A percentile compares a stretch with the other conserved stretches of the same genome.
Conservation (phyloP, 92 coral and sea anemone species). For the Hydrozoanthus gracilis region DNA sequence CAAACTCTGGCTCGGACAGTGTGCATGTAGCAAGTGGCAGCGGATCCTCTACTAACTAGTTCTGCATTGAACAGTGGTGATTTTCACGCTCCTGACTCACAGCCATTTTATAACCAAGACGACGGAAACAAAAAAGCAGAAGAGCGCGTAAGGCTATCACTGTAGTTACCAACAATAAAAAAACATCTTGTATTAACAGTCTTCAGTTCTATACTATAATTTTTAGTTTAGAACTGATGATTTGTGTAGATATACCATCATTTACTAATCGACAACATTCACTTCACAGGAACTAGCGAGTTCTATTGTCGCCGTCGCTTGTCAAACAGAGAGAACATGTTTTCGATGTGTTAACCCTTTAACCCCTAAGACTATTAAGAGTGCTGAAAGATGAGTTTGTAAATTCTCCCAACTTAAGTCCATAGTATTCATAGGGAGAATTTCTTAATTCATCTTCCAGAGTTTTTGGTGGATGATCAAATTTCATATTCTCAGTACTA, state of each 20-base stretch:
- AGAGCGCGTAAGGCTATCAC: not conserved
- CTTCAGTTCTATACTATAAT: not conserved
- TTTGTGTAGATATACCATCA: not conserved
- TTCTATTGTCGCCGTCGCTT: not conserved
- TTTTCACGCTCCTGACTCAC: not conserved
- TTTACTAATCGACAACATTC: not conserved
- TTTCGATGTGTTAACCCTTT: not conserved
- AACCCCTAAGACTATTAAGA: no score
- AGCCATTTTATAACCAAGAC: no score
- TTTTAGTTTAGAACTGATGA: no score
- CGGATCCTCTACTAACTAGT: not conserved
- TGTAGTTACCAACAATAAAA: not conserved
- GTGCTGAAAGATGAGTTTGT: no score
- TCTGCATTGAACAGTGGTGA: not conserved
- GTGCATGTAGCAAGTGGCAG: not conserved
- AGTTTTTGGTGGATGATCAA: no score
- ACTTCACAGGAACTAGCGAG: constrained; percentile 10
- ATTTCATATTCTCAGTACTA: no score
- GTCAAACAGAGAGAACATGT: not conserved
- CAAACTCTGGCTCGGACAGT: not conserved
- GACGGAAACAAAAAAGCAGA: not conserved
- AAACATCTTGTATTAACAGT: not conserved
- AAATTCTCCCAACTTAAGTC: no score
- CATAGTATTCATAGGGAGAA: no score
- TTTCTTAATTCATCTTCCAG: no score